Conservation (phyloP, 2,797 vertebrate species). For the Lithobates pipiens region DNA sequence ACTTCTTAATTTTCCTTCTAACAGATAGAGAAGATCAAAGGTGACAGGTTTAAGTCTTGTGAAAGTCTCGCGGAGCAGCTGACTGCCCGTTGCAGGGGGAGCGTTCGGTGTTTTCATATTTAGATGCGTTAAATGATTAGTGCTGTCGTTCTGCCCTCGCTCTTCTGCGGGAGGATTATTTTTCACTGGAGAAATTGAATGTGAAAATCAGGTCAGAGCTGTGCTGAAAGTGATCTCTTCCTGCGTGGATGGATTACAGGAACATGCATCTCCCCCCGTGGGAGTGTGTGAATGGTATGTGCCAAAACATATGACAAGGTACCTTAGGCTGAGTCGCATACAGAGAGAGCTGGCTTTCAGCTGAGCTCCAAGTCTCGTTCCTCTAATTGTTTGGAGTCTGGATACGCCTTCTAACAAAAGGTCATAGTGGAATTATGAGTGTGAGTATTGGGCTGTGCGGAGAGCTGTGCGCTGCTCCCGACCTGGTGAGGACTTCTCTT, state of each 20-base stretch:
- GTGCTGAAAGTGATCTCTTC: slow-evolving; percentile 63
- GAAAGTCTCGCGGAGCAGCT: slow-evolving; percentile 64
- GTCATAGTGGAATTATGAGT: slow-evolving; percentile 60
- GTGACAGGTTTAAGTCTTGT: slow-evolving; percentile 65
- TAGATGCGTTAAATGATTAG: neutral
- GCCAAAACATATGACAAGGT: slow-evolving; percentile 88
- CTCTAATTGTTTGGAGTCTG: slow-evolving; percentile 65
- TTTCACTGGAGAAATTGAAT: slow-evolving; percentile 49
- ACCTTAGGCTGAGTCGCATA: slow-evolving; percentile 79
- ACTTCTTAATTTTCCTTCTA: slow-evolving; percentile 1
- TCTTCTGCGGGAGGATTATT: slow-evolving; percentile 5
- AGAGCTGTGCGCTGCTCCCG: slow-evolving; percentile 61
- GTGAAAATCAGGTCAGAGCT: slow-evolving; percentile 50
- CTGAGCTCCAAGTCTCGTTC: slow-evolving; percentile 62
- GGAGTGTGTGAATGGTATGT: slow-evolving; percentile 83
- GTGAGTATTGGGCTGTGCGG: slow-evolving; percentile 44
- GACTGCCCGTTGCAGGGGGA: slow-evolving; percentile 6
- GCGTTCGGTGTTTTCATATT: neutral
- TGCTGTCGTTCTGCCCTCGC: neutral
- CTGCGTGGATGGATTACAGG: slow-evolving; percentile 35
- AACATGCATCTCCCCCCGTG: slow-evolving; percentile 62
- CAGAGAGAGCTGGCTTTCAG: slow-evolving; percentile 70
- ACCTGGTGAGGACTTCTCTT: slow-evolving; percentile 63
- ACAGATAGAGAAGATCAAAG: slow-evolving; percentile 50
- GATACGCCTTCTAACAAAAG: slow-evolving; percentile 60